Evolutionary conservation across 2,888 invertebrate species (phyloP).

Genomic region (Ethmia dodecea): DNA sequence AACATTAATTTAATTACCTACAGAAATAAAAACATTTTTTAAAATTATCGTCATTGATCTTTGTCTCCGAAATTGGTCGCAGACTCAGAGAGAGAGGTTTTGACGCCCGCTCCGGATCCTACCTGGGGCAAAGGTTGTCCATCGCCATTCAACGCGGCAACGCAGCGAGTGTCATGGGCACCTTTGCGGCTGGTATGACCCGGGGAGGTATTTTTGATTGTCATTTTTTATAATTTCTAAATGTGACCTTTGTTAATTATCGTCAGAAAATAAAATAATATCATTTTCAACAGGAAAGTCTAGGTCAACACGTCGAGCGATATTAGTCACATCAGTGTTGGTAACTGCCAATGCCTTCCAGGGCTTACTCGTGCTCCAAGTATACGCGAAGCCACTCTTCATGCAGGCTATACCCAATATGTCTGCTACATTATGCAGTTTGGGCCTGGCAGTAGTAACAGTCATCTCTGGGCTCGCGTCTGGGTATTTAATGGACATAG

Average conservation of each 20-base stretch:
- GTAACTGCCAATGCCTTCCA: slow-evolving; percentile 45
- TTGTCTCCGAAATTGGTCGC: no score
- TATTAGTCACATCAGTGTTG: slow-evolving; percentile 31
- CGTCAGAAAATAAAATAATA: no score
- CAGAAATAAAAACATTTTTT: neutral
- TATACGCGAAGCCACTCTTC: slow-evolving; percentile 53
- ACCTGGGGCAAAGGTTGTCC: no score
- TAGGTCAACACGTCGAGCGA: slow-evolving; percentile 37
- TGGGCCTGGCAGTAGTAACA: slow-evolving; percentile 35
- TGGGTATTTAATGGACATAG: slow-evolving; percentile 43
- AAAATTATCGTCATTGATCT: no score
- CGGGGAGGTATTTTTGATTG: no score
- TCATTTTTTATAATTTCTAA: no score
- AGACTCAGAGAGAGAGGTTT: no score
- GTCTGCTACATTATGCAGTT: slow-evolving; percentile 41
- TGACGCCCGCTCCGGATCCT: no score
- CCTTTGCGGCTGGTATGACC: no score
- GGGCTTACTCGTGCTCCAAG: slow-evolving; percentile 49
- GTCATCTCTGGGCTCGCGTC: slow-evolving; percentile 36
- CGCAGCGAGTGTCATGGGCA: no score
- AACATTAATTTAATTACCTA: slow-evolving; percentile 16
- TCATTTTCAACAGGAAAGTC: slow-evolving; percentile 45
- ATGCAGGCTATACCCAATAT: slow-evolving; percentile 40
- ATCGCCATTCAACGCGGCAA: no score
- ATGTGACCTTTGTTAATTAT: no score